These are phyloP conservation scores for Drosophila biarmipes DNA, from an alignment of 1,140 invertebrate species.

Conservation along the genomic window DNA sequence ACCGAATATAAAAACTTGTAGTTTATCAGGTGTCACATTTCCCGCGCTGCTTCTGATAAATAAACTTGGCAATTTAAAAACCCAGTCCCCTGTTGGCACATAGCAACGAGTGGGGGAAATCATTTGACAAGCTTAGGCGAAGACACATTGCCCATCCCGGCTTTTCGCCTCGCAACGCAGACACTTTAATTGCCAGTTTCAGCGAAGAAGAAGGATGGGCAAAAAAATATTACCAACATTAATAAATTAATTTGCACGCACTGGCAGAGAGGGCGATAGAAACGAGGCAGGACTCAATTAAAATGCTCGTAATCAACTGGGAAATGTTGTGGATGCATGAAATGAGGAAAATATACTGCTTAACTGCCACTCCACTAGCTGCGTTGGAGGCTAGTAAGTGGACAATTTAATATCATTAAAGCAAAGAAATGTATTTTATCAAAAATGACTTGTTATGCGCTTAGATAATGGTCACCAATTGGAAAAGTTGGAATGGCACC, in stretches of 20 bases:
- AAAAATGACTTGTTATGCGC: not conserved
- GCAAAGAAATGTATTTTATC: too few species aligned
- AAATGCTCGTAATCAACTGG: slow-evolving; percentile 53
- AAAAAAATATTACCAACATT: slow-evolving; percentile 61
- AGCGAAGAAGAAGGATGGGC: slow-evolving; percentile 9
- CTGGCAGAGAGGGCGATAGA: not conserved
- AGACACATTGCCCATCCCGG: slow-evolving; percentile 9
- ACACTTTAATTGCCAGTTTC: slow-evolving; percentile 76
- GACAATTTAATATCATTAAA: too few species aligned
- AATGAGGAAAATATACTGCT: not conserved
- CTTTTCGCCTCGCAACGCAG: slow-evolving; percentile 1
- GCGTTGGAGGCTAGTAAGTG: not conserved
- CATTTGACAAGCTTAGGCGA: slow-evolving; percentile 38
- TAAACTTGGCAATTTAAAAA: slow-evolving; percentile 65
- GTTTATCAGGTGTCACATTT: slow-evolving; percentile 80
- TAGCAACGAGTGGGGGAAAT: slow-evolving; percentile 19
- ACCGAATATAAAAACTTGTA: slow-evolving; percentile 55
- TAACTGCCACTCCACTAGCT: too few species aligned
- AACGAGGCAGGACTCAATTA: slow-evolving; percentile 60
- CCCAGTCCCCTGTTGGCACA: slow-evolving; percentile 19
- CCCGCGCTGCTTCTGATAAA: slow-evolving; percentile 55
- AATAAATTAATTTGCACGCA: slow-evolving; percentile 71
- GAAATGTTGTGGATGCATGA: not conserved
- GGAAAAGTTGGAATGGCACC: too few species aligned
- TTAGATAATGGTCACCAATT: not conserved